Evolutionary conservation across 1,140 invertebrate genomes (phyloP).

Genomic region (Lasaia peninsularis): DNA sequence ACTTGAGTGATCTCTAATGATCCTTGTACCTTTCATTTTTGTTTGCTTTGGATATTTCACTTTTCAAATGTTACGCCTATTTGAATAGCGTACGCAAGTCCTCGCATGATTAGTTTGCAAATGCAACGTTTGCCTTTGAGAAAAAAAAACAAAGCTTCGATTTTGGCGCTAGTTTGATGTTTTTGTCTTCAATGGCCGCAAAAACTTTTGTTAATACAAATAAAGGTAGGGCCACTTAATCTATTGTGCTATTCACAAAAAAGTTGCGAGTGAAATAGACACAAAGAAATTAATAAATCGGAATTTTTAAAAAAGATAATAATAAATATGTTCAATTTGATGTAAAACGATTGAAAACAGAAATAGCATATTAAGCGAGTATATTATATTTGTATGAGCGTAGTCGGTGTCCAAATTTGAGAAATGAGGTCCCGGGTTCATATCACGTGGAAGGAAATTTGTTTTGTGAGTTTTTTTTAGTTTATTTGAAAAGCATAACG

Average conservation of each 20-base stretch:
- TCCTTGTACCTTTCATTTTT: background rate
- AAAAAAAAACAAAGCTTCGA: constrained; percentile 36
- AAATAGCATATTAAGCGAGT: no score
- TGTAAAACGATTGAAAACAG: no score
- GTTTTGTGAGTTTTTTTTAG: no score
- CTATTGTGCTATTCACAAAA: constrained; percentile 1
- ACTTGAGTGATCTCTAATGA: background rate
- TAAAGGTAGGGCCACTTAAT: constrained; percentile 28
- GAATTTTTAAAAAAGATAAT: no score
- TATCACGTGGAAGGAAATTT: no score
- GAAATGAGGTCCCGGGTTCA: no score
- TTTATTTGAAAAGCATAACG: no score
- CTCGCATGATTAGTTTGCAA: constrained; percentile 29
- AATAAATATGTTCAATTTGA: no score
- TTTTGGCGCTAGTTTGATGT: constrained; percentile 42
- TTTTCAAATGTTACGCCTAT: background rate
- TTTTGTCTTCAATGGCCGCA: constrained; percentile 37
- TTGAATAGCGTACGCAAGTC: constrained; percentile 5
- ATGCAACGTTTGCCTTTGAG: constrained; percentile 24
- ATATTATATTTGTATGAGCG: no score
- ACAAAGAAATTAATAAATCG: background rate
- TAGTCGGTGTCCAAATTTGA: no score
- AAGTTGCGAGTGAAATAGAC: background rate
- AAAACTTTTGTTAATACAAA: constrained; percentile 34
- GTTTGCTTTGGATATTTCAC: background rate